A percentile compares a stretch with the other conserved stretches of the same genome.
phyloP scores from a whole-genome alignment of 2,113 vertebrate species.

The Gasterosteus nipponicus region DNA sequence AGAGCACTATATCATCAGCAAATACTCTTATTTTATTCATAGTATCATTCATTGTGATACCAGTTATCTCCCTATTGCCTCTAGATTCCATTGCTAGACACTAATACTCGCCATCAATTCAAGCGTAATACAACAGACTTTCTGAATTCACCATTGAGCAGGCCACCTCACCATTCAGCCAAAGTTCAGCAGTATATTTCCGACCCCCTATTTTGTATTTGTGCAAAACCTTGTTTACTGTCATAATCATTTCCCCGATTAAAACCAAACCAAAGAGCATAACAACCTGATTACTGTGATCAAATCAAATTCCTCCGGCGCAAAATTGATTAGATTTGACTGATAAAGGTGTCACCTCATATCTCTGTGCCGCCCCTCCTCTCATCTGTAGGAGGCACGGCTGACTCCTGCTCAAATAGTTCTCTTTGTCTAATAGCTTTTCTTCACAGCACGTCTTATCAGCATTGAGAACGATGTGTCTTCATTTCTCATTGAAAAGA shows the following conservation, averaged over 20 bases:
- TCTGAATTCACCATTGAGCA: too few relatives aligned
- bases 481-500: background rate
- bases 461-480: background rate
- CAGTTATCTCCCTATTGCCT: too few relatives aligned
- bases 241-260: background rate
- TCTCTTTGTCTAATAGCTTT: background rate
- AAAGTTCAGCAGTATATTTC: too few relatives aligned
- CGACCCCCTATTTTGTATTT: too few relatives aligned
- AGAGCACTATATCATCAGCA: too few relatives aligned
- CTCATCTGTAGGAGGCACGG: background rate
- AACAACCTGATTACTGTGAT: background rate
- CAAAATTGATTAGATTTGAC: background rate
- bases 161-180: too few relatives aligned
- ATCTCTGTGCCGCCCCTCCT: background rate
- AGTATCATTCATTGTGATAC: too few relatives aligned
- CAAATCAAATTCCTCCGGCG: background rate
- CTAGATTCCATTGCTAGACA: too few relatives aligned
- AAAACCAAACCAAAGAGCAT: slow-evolving; percentile 3
- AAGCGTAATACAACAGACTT: too few relatives aligned
- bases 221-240: background rate
- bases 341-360: background rate
- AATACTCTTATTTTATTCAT: too few relatives aligned
- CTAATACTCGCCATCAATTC: too few relatives aligned
- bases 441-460: background rate
- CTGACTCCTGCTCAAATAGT: background rate